phyloP scores from a whole-genome alignment of 1,140 invertebrate genomes.

The Hyphantria cunea region DNA sequence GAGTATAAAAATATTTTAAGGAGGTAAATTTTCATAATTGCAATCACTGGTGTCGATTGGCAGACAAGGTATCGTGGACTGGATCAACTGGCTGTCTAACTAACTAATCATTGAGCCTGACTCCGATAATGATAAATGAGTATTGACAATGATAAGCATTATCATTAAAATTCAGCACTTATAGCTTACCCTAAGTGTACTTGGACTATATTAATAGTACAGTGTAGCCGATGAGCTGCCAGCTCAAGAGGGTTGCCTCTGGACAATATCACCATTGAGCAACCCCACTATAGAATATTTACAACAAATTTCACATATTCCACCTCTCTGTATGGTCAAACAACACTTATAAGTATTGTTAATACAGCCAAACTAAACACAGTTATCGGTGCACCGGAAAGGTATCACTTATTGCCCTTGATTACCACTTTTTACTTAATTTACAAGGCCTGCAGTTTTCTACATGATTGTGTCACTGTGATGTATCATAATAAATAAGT shows the following conservation, averaged over 20 bases:
- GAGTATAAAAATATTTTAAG: slow-evolving; percentile 41
- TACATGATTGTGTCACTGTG: slow-evolving; percentile 67
- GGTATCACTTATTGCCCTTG: slow-evolving; percentile 28
- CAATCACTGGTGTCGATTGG: slow-evolving; percentile 49
- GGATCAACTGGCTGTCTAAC: slow-evolving; percentile 24
- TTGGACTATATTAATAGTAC: slow-evolving; percentile 41
- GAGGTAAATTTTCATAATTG: slow-evolving; percentile 34
- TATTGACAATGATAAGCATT: slow-evolving; percentile 70
- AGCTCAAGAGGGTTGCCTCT: slow-evolving; percentile 1
- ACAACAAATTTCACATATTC: slow-evolving; percentile 25
- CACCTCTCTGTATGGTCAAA: slow-evolving; percentile 9
- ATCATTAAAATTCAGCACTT: slow-evolving; percentile 64
- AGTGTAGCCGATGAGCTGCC: slow-evolving; percentile 15
- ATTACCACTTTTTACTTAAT: slow-evolving; percentile 32
- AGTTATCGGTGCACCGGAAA: slow-evolving; percentile 26
- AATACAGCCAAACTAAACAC: slow-evolving; percentile 20
- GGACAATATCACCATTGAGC: slow-evolving; percentile 8
- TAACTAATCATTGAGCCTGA: slow-evolving; percentile 44
- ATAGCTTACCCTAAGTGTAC: slow-evolving; percentile 70
- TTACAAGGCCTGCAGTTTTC: slow-evolving; percentile 31
- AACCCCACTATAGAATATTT: slow-evolving; percentile 23
- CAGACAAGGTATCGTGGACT: slow-evolving; percentile 42
- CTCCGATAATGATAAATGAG: slow-evolving; percentile 61
- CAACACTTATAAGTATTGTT: slow-evolving; percentile 30
- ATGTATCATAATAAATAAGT: slow-evolving; percentile 79